Percentiles rank a stretch among this genome's conserved stretches.
Evolutionary conservation across 2,888 invertebrate species (phyloP).

Genomic region (Polydrusus pterygomalis): DNA sequence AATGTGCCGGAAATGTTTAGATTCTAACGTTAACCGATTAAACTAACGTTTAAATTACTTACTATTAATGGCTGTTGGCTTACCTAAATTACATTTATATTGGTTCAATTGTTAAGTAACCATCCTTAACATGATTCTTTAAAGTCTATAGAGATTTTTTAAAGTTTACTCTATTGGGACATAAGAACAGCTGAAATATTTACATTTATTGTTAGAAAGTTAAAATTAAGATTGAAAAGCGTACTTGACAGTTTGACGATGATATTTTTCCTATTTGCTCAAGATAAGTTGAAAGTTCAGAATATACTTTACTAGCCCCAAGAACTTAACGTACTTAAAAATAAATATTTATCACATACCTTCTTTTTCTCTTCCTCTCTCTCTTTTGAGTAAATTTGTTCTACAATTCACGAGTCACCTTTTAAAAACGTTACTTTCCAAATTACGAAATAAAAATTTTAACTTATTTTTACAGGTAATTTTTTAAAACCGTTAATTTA

Average conservation of each 20-base stretch:
- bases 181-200: conserved; percentile 21
- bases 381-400: conserved; percentile 14
- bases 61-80: conserved; percentile 18
- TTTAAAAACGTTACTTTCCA: not conserved
- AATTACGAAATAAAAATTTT: not conserved
- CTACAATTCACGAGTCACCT: conserved; percentile 11
- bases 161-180: conserved; percentile 4
- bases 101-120: conserved; percentile 28
- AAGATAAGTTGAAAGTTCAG: not conserved
- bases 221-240: conserved; percentile 3
- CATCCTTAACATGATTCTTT: conserved; percentile 12
- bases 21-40: conserved; percentile 16
- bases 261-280: not conserved
- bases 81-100: conserved; percentile 5
- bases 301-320: conserved; percentile 1
- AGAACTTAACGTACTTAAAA: conserved; percentile 21
- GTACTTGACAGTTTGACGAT: conserved; percentile 17
- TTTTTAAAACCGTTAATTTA: no score
- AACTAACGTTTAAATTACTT: conserved; percentile 12
- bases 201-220: conserved; percentile 7
- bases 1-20: not conserved
- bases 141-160: not conserved
- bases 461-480: not conserved
- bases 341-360: conserved; percentile 31
- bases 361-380: conserved; percentile 8